These are phyloP conservation scores for Myotis brandtii DNA, from an alignment of 2,113 vertebrate genomes.

Conservation along the genomic window DNA sequence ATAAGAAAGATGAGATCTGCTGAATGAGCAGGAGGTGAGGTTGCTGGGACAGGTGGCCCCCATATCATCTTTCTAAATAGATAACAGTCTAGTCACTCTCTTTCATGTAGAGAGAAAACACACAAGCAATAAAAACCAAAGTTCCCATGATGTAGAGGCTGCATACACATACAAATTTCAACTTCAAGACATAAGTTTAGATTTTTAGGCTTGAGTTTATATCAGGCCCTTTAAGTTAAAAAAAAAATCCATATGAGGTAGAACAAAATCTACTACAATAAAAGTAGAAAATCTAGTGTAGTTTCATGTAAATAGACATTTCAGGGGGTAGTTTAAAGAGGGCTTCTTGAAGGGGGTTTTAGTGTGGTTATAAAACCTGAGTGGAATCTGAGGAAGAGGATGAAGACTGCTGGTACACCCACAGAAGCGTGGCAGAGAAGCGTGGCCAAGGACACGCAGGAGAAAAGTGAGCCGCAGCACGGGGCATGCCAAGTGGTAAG, in stretches of 20 bases:
- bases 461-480: neutral
- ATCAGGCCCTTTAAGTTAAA: neutral
- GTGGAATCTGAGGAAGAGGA: neutral
- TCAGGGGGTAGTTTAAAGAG: neutral
- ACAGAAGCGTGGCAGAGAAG: rapidly evolving
- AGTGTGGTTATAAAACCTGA: neutral
- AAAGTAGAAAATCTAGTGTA: neutral
- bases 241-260: neutral
- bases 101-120: slow-evolving; percentile 25
- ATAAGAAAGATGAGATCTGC: neutral
- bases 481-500: too few species aligned
- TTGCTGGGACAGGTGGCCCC: neutral
- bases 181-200: neutral
- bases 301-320: neutral
- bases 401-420: rapidly evolving
- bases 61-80: neutral
- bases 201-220: slow-evolving; percentile 1
- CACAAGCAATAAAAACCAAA: neutral
- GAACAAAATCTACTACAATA: neutral
- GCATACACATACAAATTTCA: neutral
- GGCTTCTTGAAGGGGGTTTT: neutral
- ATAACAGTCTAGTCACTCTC: neutral
- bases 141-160: neutral
- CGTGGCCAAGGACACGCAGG: rapidly evolving
- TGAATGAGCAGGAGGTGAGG: neutral